Evolutionary conservation across 2,113 vertebrate genomes (phyloP).

Genomic region (Podocnemis expansa): DNA sequence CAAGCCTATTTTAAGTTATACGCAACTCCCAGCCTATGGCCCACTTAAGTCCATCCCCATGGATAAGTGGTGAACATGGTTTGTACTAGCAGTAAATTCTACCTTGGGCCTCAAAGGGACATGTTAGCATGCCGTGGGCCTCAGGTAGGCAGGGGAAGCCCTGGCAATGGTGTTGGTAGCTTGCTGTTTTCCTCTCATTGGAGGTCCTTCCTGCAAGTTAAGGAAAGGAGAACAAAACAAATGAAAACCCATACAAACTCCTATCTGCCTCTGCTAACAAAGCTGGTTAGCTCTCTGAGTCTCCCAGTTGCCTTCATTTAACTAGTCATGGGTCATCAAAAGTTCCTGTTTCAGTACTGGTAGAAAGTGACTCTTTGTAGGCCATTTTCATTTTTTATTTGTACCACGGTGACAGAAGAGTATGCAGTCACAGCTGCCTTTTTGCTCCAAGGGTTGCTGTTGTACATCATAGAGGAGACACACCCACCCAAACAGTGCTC

Average conservation of each 20-base stretch:
- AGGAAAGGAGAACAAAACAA: background rate
- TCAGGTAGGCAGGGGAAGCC: background rate
- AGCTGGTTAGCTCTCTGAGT: background rate
- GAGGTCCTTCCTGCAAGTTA: background rate
- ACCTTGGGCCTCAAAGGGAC: background rate
- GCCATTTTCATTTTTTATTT: too few relatives aligned
- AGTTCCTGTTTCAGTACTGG: too few relatives aligned
- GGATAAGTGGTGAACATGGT: background rate
- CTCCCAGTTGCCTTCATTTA: too few relatives aligned
- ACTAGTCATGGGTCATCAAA: too few relatives aligned
- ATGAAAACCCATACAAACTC: background rate
- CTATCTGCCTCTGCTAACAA: background rate
- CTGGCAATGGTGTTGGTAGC: background rate
- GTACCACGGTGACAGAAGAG: too few relatives aligned
- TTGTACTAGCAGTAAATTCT: background rate
- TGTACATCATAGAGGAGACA: background rate
- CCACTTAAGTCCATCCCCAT: background rate
- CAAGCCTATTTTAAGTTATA: background rate
- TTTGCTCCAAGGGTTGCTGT: too few relatives aligned
- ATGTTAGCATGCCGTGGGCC: accelerated
- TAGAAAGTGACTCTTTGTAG: too few relatives aligned
- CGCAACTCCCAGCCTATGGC: background rate
- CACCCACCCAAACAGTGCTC: background rate
- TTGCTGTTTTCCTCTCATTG: background rate
- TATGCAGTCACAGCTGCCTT: too few relatives aligned